phyloP scores from a whole-genome alignment of 1,140 invertebrate genomes.

The Drosophila nikananu region DNA sequence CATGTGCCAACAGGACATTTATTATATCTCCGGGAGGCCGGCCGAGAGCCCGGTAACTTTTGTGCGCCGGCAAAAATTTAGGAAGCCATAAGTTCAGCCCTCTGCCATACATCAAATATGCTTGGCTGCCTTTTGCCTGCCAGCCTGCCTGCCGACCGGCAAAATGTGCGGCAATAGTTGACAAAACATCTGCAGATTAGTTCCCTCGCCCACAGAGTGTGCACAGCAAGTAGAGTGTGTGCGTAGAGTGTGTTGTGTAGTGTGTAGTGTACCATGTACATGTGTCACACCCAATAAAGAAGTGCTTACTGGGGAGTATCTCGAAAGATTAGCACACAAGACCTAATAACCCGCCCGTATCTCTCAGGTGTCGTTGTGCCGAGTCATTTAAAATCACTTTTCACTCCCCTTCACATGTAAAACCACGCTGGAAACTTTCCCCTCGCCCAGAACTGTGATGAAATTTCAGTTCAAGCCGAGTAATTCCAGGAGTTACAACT shows the following conservation, averaged over 20 bases:
- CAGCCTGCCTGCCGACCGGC: constrained; percentile 1
- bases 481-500: constrained; percentile 6
- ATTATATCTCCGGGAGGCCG: constrained; percentile 39
- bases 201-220: constrained; percentile 9
- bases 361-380: constrained; percentile 18
- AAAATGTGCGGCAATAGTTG: constrained; percentile 47
- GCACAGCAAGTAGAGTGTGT: not conserved
- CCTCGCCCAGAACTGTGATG: not conserved
- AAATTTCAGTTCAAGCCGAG: constrained; percentile 1
- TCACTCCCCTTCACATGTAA: constrained; percentile 1
- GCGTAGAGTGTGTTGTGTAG: constrained; percentile 3
- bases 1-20: constrained; percentile 47
- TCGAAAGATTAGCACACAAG: constrained; percentile 16
- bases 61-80: constrained; percentile 30
- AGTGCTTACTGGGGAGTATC: constrained; percentile 18
- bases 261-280: constrained; percentile 9
- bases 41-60: constrained; percentile 11
- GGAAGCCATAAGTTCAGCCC: constrained; percentile 33
- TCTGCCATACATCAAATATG: constrained; percentile 59
- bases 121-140: constrained; percentile 23
- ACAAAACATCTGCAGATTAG: constrained; percentile 47
- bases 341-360: constrained; percentile 14
- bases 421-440: constrained; percentile 4
- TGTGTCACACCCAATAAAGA: constrained; percentile 41
- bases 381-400: constrained; percentile 39